A percentile compares a stretch with the other conserved stretches of the same genome.
Conservation (phyloP, 2,113 vertebrate species). For the Nansenia antarctica region DNA sequence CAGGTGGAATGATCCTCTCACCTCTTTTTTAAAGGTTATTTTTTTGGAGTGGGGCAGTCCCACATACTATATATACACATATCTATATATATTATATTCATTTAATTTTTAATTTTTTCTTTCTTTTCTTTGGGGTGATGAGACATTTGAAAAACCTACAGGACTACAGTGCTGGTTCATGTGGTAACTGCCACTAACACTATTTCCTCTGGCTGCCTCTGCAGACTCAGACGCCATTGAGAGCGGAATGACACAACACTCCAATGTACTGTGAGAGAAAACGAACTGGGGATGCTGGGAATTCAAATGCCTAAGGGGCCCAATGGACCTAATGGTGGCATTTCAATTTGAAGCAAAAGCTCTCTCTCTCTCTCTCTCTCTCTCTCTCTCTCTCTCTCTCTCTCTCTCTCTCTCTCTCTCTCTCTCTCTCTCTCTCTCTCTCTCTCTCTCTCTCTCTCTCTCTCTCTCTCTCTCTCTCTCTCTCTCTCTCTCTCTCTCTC, state of each 20-base stretch:
- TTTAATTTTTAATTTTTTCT: too few relatives aligned
- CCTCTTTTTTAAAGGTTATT: too few relatives aligned
- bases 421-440: slow-evolving; percentile 44
- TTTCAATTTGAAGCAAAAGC: slow-evolving; percentile 12
- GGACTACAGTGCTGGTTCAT: too few relatives aligned
- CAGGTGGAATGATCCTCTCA: too few relatives aligned
- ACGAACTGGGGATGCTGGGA: background rate
- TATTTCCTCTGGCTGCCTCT: background rate
- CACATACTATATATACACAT: too few relatives aligned
- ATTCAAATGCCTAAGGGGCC: background rate
- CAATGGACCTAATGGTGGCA: background rate
- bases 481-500: slow-evolving; percentile 44
- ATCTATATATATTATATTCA: too few relatives aligned
- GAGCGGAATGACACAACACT: background rate
- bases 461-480: slow-evolving; percentile 44
- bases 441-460: slow-evolving; percentile 44
- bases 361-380: slow-evolving; percentile 29
- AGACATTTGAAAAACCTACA: too few relatives aligned
- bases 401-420: slow-evolving; percentile 44
- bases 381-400: slow-evolving; percentile 44
- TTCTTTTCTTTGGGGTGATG: too few relatives aligned
- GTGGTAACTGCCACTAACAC: too few relatives aligned
- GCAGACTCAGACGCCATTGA: background rate
- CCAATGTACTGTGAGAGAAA: slow-evolving; percentile 6
- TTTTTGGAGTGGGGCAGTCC: too few relatives aligned